Conservation (phyloP, 2,113 vertebrate species). For the Rhynchomys soricoides region DNA sequence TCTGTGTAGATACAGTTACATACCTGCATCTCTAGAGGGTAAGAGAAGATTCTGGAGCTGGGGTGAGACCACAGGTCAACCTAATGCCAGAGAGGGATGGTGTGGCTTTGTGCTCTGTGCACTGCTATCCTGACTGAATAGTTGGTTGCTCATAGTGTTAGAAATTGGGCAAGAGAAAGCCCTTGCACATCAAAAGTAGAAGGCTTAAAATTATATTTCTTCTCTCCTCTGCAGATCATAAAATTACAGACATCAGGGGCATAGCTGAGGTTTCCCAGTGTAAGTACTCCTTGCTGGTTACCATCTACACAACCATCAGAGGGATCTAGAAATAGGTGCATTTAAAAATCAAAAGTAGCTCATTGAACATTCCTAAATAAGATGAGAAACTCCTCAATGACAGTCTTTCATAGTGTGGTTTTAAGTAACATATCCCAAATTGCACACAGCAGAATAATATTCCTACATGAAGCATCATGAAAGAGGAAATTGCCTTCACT, state of each 20-base stretch:
- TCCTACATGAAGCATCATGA: neutral
- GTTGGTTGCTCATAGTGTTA: neutral
- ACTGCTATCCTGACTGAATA: neutral
- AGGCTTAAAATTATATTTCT: neutral
- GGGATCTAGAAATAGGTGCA: neutral
- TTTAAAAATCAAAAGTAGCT: constrained; percentile 17
- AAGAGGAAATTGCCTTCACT: neutral
- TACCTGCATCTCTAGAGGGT: neutral
- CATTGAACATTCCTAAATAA: neutral
- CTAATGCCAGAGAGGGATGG: neutral
- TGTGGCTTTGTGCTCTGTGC: neutral
- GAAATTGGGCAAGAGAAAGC: neutral
- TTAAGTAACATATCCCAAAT: constrained; percentile 4
- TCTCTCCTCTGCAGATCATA: neutral
- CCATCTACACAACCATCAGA: neutral
- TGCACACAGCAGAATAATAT: neutral
- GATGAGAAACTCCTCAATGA: neutral
- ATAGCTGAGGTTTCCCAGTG: too few relatives aligned
- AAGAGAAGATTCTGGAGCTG: neutral
- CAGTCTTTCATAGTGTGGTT: neutral
- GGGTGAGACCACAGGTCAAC: neutral
- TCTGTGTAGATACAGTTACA: neutral
- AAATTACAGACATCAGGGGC: neutral
- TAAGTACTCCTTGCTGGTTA: neutral
- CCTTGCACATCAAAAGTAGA: neutral